Evolutionary conservation across 2,113 vertebrate genomes (phyloP).

Genomic region (Brachyhypopomus gauderio): DNA sequence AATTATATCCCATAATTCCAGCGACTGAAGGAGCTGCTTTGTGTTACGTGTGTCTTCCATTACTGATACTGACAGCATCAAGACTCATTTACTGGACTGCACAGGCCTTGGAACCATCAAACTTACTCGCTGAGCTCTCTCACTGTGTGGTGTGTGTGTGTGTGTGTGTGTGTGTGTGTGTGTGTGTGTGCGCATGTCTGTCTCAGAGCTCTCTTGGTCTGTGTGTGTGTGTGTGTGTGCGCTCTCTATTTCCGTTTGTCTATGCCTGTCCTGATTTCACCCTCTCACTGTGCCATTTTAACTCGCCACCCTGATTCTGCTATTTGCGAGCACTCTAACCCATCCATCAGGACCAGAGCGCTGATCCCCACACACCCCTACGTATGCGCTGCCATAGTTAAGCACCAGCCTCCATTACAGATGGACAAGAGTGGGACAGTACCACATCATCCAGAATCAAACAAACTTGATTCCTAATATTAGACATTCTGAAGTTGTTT

Average conservation of each 20-base stretch:
- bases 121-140: slow-evolving; percentile 31
- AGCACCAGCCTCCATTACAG: background rate
- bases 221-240: no score
- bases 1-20: slow-evolving; percentile 39
- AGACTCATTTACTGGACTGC: slow-evolving; percentile 27
- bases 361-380: background rate
- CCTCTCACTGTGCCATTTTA: slow-evolving; percentile 45
- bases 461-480: background rate
- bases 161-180: no score
- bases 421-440: background rate
- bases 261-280: slow-evolving; percentile 42
- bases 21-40: slow-evolving; percentile 31
- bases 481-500: background rate
- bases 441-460: background rate
- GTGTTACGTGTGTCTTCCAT: slow-evolving; percentile 53
- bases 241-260: slow-evolving; percentile 30
- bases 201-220: no score
- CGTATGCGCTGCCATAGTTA: background rate
- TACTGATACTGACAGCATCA: slow-evolving; percentile 60
- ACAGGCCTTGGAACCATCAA: slow-evolving; percentile 50
- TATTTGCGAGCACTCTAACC: slow-evolving; percentile 31
- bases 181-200: no score
- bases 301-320: slow-evolving; percentile 36
- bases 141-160: slow-evolving; percentile 2
- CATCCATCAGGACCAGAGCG: background rate